phyloP scores from a whole-genome alignment of 37 sponge, comb jelly and placozoan genomes.

The Aphrocallistes beatrix region DNA sequence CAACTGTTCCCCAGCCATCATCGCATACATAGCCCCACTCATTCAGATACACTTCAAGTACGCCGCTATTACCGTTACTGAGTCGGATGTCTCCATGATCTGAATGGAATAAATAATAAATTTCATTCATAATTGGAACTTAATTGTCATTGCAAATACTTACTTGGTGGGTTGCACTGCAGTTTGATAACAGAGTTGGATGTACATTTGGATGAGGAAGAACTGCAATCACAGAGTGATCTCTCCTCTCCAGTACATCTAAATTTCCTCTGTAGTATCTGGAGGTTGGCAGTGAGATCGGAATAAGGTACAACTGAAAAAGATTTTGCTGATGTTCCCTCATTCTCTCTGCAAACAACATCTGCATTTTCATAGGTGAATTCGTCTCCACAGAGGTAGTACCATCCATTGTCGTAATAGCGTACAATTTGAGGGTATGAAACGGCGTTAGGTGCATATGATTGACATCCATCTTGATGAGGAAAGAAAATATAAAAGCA shows the following conservation, averaged over 20 bases:
- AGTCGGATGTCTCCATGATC: background rate
- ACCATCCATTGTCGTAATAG: background rate
- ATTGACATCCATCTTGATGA: background rate
- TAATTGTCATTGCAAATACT: too few species aligned
- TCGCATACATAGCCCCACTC: background rate
- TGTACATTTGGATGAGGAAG: background rate
- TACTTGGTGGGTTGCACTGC: background rate
- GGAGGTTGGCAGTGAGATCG: background rate
- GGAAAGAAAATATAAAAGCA: background rate
- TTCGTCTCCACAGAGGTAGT: background rate
- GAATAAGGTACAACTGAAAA: background rate
- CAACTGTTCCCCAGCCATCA: background rate
- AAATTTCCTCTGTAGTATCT: background rate
- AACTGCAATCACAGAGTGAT: background rate
- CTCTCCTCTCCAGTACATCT: background rate
- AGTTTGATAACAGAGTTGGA: background rate
- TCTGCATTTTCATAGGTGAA: background rate
- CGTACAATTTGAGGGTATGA: background rate
- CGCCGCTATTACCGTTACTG: background rate
- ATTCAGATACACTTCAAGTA: background rate
- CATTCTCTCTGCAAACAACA: background rate
- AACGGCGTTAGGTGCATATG: background rate
- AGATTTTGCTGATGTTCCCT: background rate
- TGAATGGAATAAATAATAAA: background rate
- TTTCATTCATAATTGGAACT: too few species aligned